Percentiles rank a stretch among this genome's conserved stretches.
Conservation (phyloP, 1,140 invertebrate species). For the Chironomus striatipennis region DNA sequence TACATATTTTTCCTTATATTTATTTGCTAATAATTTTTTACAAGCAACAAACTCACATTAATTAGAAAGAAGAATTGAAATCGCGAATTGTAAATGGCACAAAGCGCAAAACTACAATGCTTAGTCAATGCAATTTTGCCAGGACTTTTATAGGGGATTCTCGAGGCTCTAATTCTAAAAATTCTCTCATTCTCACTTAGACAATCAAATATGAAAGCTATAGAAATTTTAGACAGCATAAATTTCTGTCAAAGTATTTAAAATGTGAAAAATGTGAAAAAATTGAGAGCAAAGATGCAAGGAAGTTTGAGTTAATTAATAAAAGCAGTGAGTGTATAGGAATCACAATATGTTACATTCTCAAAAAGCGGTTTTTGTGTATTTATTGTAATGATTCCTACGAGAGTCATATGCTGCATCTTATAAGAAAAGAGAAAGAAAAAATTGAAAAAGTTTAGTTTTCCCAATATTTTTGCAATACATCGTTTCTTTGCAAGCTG, state of each 20-base stretch:
- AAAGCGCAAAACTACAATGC: background rate
- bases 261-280: background rate
- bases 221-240: background rate
- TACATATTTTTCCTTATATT: too few species aligned
- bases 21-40: background rate
- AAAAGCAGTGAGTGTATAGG: background rate
- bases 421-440: too few species aligned
- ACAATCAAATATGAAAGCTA: background rate
- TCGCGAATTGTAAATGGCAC: constrained; percentile 13
- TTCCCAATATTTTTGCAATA: too few species aligned
- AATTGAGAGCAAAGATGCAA: background rate
- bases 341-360: background rate
- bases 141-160: background rate
- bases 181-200: background rate
- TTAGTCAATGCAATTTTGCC: background rate
- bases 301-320: background rate
- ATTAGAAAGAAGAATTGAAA: background rate
- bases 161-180: background rate
- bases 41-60: constrained; percentile 5
- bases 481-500: too few species aligned
- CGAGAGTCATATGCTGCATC: background rate
- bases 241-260: background rate
- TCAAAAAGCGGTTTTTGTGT: background rate
- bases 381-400: background rate
- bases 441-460: too few species aligned